Conservation (phyloP, 2,113 vertebrate species). For the Oriolus oriolus region DNA sequence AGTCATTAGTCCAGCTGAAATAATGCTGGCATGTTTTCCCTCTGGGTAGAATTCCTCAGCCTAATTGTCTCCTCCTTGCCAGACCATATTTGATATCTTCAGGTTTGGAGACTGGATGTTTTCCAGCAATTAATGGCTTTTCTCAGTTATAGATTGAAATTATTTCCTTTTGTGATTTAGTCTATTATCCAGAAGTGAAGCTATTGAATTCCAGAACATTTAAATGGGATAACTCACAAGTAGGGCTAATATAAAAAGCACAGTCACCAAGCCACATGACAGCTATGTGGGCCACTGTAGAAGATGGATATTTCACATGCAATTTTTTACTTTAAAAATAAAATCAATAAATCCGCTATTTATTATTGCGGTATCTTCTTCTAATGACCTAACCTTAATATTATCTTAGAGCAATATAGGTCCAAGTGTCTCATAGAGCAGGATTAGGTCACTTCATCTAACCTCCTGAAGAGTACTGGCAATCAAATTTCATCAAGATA, state of each 20-base stretch:
- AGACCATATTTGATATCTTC: constrained; percentile 41
- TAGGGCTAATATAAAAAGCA: neutral
- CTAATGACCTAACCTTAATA: neutral
- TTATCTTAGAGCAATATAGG: neutral
- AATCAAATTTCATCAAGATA: neutral
- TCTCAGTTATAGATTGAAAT: constrained; percentile 45
- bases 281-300: neutral
- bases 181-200: neutral
- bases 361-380: neutral
- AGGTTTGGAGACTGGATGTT: constrained; percentile 27
- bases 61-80: constrained; percentile 54
- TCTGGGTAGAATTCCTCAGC: constrained; percentile 47
- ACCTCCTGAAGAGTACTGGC: neutral
- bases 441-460: neutral
- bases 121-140: constrained; percentile 60
- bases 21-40: constrained; percentile 43
- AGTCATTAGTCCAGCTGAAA: constrained; percentile 46
- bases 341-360: neutral
- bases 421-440: neutral
- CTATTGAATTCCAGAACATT: constrained; percentile 12
- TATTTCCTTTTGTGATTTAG: constrained; percentile 45
- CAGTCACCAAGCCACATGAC: neutral
- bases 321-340: neutral
- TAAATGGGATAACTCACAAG: neutral
- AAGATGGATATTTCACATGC: neutral